Evolutionary conservation across 1,140 invertebrate genomes (phyloP), one percentile per base, ranked within the genome.

Genomic region (Seison nebaliae): DNA sequence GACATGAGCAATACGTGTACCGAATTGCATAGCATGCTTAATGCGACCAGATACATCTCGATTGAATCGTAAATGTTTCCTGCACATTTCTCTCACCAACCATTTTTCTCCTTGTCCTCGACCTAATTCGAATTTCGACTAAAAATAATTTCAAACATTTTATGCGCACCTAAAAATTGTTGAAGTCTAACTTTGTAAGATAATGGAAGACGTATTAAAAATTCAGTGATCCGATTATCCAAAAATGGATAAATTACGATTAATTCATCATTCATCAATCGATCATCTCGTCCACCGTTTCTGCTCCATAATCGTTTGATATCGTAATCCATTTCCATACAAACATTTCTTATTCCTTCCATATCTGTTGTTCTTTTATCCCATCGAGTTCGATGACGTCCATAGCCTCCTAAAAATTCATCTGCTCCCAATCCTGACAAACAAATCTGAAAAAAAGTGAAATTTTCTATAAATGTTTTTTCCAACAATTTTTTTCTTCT

Each of bases 21-120:
- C 86, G 68, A 96, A 94, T 55, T 96, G 86, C 33, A 96, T 71
- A 11, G 84, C 86, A 57, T 78, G 54, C 58, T 96, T 96, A 28
- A 75, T 74, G 30, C 76, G 65, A 30, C 53, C 51, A 1, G 73
- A 68, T 14, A 71, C 68, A 30, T 65, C 54, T 42, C 49, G 53
- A 3, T 78, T 55, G 7, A 64, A 42, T 7, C 76, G 75, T 15
- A 84, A 52, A 47, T 70, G 58, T 18, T 48, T 40, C 44, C 62
- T 61, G 1, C 79, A 80, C 26, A 70, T 55, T n/a, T 76, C 53
- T 48, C 86, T 63, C 20, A 96, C 58, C 23, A 94, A 60, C 29
- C 86, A 55, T 59, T 96, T 96, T 51, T 94, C 84, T n/a, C 84
- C 84, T 34, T 79, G 44, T 26, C 81, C 80, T 47, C 69, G 59